Evolutionary conservation across 2,888 invertebrate species (phyloP).

Genomic region (Altica lythri): DNA sequence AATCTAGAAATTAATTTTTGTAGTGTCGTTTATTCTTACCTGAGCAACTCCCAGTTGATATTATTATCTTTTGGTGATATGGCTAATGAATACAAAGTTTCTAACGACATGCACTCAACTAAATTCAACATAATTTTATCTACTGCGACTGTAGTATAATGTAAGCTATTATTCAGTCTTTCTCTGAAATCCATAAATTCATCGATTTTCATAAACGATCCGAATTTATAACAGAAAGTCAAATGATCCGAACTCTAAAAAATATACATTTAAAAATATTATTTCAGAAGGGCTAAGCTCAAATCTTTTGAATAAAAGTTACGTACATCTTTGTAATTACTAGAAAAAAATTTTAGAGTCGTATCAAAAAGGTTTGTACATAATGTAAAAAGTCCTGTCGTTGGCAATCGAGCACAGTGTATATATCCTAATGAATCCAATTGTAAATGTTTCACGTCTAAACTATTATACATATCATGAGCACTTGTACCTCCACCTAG

Average conservation of each 20-base stretch:
- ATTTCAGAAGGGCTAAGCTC: neutral
- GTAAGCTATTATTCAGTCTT: constrained; percentile 79
- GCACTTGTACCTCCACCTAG: constrained; percentile 79
- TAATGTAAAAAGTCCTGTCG: constrained; percentile 72
- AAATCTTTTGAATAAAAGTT: neutral
- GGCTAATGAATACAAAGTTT: constrained; percentile 63
- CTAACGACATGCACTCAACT: constrained; percentile 60
- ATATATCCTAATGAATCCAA: constrained; percentile 88
- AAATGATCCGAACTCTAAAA: constrained; percentile 87
- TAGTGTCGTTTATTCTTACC: too few species aligned
- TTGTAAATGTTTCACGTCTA: constrained; percentile 93
- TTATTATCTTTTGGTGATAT: constrained; percentile 65
- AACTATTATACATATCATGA: constrained; percentile 71
- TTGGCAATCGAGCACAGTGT: constrained; percentile 75
- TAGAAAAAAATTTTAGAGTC: constrained; percentile 83
- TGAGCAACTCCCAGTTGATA: constrained; percentile 64
- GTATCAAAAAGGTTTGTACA: constrained; percentile 74
- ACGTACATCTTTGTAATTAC: constrained; percentile 83
- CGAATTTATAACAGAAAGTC: constrained; percentile 91
- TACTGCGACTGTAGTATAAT: constrained; percentile 69
- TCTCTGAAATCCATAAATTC: constrained; percentile 87
- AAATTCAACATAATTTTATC: constrained; percentile 75
- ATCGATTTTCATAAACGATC: constrained; percentile 89
- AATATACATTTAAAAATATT: constrained; percentile 31
- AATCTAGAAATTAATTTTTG: too few species aligned